Conservation (phyloP, 2,113 vertebrate species). For the Plecotus auritus region DNA sequence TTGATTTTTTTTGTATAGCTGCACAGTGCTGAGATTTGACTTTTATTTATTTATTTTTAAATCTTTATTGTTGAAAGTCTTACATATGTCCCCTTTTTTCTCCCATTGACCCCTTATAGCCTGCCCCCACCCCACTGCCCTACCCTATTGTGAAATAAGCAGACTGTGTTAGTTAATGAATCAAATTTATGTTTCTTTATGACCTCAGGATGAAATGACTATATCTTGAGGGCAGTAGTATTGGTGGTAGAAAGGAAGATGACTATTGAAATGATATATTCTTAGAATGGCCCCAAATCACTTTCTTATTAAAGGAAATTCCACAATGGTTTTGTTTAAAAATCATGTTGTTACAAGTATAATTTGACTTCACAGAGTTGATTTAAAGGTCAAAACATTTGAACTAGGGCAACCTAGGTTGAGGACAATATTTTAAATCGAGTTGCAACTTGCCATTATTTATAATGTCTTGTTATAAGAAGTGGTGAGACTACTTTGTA, state of each 20-base stretch:
- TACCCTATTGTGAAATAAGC: constrained; percentile 33
- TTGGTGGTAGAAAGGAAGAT: not conserved
- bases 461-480: constrained; percentile 19
- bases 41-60: constrained; percentile 9
- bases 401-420: constrained; percentile 15
- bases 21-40: constrained; percentile 2
- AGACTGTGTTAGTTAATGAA: constrained; percentile 42
- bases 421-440: constrained; percentile 47
- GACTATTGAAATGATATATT: not conserved
- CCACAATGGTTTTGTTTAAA: constrained; percentile 40
- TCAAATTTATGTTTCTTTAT: constrained; percentile 69
- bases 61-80: too few relatives aligned
- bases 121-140: too few relatives aligned
- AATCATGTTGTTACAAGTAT: constrained; percentile 4
- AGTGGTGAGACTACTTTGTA: not conserved
- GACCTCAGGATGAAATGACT: not conserved
- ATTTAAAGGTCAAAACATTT: constrained; percentile 48
- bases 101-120: too few relatives aligned
- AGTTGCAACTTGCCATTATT: constrained; percentile 7
- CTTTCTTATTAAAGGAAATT: constrained; percentile 40
- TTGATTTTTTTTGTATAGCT: constrained; percentile 3
- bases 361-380: constrained; percentile 37
- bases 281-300: constrained; percentile 36
- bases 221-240: not conserved
- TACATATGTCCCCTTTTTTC: too few relatives aligned